A percentile compares a stretch with the other conserved stretches of the same genome.
These are phyloP conservation scores for Istiophorus platypterus DNA, from an alignment of 2,113 vertebrate genomes.

Conservation along the genomic window DNA sequence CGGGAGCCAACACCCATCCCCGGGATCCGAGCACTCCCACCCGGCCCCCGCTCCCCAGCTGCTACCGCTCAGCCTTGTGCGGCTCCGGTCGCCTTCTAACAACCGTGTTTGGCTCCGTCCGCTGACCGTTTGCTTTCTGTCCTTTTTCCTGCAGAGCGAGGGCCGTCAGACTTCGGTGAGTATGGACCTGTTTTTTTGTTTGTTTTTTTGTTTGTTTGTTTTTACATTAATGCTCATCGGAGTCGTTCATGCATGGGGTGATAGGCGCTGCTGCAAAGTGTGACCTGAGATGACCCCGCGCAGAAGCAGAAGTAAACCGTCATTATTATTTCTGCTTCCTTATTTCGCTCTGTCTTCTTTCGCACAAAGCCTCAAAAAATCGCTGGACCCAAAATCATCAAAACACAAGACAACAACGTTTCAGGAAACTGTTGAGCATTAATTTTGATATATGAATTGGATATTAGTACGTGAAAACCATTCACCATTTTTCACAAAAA, in stretches of 20 bases:
- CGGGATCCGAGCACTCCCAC: background rate
- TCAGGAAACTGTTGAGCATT: background rate
- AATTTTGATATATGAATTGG: background rate
- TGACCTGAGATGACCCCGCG: slow-evolving; percentile 6
- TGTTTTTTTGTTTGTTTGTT: no score
- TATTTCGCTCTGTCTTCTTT: background rate
- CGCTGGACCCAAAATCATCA: background rate
- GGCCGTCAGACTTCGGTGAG: slow-evolving; percentile 75
- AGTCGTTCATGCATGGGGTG: background rate
- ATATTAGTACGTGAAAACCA: no score
- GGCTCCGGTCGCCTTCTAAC: no score
- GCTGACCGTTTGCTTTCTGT: slow-evolving; percentile 23
- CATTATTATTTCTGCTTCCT: slow-evolving; percentile 17
- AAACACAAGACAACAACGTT: background rate
- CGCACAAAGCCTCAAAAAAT: no score
- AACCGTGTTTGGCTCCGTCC: background rate
- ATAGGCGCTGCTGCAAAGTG: no score
- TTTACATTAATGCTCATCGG: background rate
- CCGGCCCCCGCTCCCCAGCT: background rate
- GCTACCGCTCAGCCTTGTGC: background rate
- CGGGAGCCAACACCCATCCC: slow-evolving; percentile 67
- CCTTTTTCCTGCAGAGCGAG: slow-evolving; percentile 39
- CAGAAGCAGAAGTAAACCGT: background rate
- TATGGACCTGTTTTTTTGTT: background rate
- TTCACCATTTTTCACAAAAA: no score